Percentiles rank a stretch among this genome's conserved stretches.
These are phyloP conservation scores for mouse (Mus musculus) DNA, from an alignment of 2,113 vertebrate species.

Conservation along the genomic window DNA sequence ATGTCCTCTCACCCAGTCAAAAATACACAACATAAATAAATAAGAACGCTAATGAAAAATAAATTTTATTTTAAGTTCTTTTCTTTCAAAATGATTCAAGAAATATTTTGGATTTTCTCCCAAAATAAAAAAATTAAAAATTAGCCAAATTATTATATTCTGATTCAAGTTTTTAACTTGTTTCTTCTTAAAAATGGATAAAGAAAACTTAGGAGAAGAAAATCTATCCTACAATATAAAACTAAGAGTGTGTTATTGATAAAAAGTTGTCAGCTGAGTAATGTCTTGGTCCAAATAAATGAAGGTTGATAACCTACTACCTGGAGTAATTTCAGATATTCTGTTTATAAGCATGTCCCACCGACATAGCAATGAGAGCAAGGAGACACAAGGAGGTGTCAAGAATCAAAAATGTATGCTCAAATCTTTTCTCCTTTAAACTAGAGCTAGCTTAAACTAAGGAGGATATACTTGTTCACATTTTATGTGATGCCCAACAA, in stretches of 20 bases:
- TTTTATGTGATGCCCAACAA: not conserved
- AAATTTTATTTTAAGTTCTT: not conserved
- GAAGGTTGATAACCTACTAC: not conserved
- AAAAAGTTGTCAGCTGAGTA: not conserved
- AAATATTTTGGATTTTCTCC: not conserved
- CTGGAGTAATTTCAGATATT: not conserved
- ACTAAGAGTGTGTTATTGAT: not conserved
- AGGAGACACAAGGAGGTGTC: not conserved
- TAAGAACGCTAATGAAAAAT: not conserved
- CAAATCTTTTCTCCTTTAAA: not conserved
- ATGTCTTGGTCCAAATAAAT: not conserved
- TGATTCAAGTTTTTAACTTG: conserved; percentile 25
- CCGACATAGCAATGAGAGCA: no score
- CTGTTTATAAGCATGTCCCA: not conserved
- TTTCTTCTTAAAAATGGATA: not conserved
- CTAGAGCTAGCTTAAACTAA: not conserved
- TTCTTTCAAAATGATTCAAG: not conserved
- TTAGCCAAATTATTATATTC: not conserved
- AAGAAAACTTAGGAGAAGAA: not conserved
- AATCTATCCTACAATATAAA: not conserved
- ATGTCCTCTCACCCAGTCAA: not conserved
- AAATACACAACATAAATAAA: not conserved
- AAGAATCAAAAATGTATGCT: not conserved
- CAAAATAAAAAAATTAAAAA: conserved; percentile 18
- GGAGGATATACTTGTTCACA: not conserved